phyloP scores from a whole-genome alignment of 2,113 vertebrate genomes.

The Malurus alboscapulatus region DNA sequence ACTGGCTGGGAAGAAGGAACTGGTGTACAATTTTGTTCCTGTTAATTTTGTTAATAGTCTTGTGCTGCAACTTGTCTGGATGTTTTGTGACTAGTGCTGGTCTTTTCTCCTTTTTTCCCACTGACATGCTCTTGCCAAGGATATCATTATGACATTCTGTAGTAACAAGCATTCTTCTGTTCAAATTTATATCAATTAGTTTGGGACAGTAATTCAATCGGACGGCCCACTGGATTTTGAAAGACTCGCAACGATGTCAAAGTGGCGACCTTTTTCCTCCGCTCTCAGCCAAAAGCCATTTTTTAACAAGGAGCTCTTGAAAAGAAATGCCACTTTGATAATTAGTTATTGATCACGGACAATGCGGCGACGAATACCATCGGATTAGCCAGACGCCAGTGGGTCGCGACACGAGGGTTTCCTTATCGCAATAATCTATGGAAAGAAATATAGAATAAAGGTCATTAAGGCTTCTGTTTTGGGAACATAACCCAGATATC shows the following conservation, averaged over 20 bases:
- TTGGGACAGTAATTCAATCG: conserved; percentile 89
- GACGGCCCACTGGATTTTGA: conserved; percentile 87
- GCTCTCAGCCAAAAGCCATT: conserved; percentile 84
- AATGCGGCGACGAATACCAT: conserved; percentile 80
- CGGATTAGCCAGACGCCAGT: conserved; percentile 88
- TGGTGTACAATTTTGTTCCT: background rate
- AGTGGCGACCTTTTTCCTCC: conserved; percentile 79
- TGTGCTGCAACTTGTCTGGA: conserved; percentile 6
- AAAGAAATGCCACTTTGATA: conserved; percentile 92
- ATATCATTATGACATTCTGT: conserved; percentile 88
- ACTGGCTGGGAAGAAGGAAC: background rate
- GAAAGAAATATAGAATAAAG: conserved; percentile 66
- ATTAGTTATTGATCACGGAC: conserved; percentile 99
- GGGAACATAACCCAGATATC: conserved; percentile 71
- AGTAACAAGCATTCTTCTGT: conserved; percentile 93
- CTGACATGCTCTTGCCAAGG: conserved; percentile 78
- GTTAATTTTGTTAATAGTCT: conserved; percentile 25
- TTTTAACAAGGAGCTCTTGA: conserved; percentile 85
- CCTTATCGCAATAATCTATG: conserved; percentile 82
- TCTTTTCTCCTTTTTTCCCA: conserved; percentile 53
- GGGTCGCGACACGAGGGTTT: conserved; percentile 82
- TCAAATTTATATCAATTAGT: conserved; percentile 96
- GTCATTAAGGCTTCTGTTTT: conserved; percentile 78
- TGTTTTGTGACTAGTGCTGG: conserved; percentile 57
- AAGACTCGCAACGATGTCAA: conserved; percentile 84